Evolutionary conservation across 2,888 invertebrate genomes (phyloP), one percentile per base, ranked within the genome.

Genomic region (Mycalesis mineus): DNA sequence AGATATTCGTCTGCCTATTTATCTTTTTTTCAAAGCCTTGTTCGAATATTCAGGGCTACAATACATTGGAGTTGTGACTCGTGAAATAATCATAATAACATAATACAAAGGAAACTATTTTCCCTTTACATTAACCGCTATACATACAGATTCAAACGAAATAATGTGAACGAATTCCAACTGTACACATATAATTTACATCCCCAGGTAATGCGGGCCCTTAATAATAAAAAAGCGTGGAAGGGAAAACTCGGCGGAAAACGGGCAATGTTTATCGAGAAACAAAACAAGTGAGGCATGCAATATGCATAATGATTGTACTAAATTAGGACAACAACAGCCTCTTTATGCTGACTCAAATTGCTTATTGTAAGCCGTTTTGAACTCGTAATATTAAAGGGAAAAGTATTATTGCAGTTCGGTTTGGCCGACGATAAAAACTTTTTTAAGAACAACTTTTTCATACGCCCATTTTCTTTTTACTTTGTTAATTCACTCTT

Each of bases 281-380:
- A 85, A 86, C 80, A 80, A 80, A 77, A 75, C 80, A 79, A 80
- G 76, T 77, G 77, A 72, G 73, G 75, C 80, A 75, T 83, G 75
- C 82, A 84, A 83, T 87, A 85, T 86, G 85, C 84, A 86, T 85
- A 85, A 84, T 82, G 82, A 82, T 83, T 82, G 84, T 82, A 82
- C 79, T 85, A 83, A 84, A 85, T 87, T 86, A 84, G 82, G 72
- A 72, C 71, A 70, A 76, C 75, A 78, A 77, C 71, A 71, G 75
- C 70, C 74, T 77, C 73, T 82, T 82, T 80, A 74, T 69, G 75
- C 70, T 63, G 68, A 77, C 78, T 81, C 72, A 75, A 81, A 83
- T 83, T 84, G 81, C 81, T 82, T 84, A 83, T 78, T 81, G 79
- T 78, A 67, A 68, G 69, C 72, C 67, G 65, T 77, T 83, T 75